These are phyloP conservation scores for Mola mola DNA, from an alignment of 2,113 vertebrate genomes.

Conservation along the genomic window DNA sequence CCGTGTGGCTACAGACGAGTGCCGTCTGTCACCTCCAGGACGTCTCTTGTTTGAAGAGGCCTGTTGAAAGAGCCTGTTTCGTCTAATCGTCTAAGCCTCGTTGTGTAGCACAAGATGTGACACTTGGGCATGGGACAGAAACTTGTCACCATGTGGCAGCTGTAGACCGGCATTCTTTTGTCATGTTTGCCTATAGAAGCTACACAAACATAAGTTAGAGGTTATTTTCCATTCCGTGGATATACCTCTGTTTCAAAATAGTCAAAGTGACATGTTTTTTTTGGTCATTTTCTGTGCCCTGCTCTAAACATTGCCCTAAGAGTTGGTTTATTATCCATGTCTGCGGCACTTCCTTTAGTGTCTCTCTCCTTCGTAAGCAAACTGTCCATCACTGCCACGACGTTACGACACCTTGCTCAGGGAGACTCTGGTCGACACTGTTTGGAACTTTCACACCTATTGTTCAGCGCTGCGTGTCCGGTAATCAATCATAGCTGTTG, in stretches of 20 bases:
- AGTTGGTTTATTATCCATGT: conserved; percentile 2
- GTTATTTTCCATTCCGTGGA: not conserved
- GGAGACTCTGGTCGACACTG: conserved; percentile 31
- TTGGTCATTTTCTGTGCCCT: not conserved
- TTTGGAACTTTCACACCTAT: conserved; percentile 56
- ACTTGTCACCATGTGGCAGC: not conserved
- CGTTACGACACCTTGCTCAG: conserved; percentile 35
- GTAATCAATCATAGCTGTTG: conserved; percentile 74
- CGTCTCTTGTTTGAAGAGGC: conserved; percentile 27
- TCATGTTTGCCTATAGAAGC: conserved; percentile 6
- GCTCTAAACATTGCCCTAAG: not conserved
- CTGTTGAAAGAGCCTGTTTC: not conserved
- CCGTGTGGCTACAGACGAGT: conserved; percentile 14
- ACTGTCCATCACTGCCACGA: conserved; percentile 18
- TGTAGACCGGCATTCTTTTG: not conserved
- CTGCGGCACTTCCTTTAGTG: conserved; percentile 8
- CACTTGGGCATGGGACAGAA: not conserved
- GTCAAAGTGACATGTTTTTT: conserved; percentile 4
- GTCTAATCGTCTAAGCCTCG: not conserved
- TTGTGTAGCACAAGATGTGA: not conserved
- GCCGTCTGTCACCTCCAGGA: conserved; percentile 48
- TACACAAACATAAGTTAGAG: not conserved
- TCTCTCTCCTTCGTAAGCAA: conserved; percentile 10
- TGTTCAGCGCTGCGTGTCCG: conserved; percentile 49
- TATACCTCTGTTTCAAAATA: conserved; percentile 7